Percentiles rank a stretch among this genome's conserved stretches.
Evolutionary conservation across 2,113 vertebrate genomes (phyloP).

Genomic region (Ahaetulla prasina): DNA sequence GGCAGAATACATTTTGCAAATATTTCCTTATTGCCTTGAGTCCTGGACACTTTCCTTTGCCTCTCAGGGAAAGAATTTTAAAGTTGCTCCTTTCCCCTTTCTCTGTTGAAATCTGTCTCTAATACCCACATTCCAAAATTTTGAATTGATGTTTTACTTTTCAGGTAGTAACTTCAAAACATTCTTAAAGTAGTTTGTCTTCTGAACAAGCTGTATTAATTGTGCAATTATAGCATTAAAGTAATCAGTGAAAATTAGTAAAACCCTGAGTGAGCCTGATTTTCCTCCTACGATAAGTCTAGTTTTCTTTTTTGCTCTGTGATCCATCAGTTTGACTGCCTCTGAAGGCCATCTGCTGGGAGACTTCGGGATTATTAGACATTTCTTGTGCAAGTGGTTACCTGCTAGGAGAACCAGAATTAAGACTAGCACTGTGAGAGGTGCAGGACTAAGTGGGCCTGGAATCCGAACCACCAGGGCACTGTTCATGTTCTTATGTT

Average conservation of each 20-base stretch:
- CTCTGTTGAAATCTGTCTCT: neutral
- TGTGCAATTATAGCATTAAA: neutral
- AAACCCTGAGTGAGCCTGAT: neutral
- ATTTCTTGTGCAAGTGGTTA: neutral
- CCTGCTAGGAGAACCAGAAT: too few relatives aligned
- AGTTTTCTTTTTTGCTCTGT: neutral
- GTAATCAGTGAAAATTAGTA: neutral
- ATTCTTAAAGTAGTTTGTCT: neutral
- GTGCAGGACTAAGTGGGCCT: neutral
- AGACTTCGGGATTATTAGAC: neutral
- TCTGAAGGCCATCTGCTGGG: neutral
- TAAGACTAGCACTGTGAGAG: neutral
- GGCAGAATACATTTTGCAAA: neutral
- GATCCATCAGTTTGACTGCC: neutral
- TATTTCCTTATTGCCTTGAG: neutral
- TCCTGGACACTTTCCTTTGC: neutral
- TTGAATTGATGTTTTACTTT: neutral
- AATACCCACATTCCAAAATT: too few relatives aligned
- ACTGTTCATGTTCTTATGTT: neutral
- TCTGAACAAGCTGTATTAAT: neutral
- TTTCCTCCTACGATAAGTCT: neutral
- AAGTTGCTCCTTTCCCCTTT: neutral
- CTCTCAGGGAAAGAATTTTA: neutral
- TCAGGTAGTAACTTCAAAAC: neutral
- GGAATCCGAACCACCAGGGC: neutral